Evolutionary conservation across 2,113 vertebrate genomes (phyloP).

Genomic region (Pelvicachromis taeniatus): DNA sequence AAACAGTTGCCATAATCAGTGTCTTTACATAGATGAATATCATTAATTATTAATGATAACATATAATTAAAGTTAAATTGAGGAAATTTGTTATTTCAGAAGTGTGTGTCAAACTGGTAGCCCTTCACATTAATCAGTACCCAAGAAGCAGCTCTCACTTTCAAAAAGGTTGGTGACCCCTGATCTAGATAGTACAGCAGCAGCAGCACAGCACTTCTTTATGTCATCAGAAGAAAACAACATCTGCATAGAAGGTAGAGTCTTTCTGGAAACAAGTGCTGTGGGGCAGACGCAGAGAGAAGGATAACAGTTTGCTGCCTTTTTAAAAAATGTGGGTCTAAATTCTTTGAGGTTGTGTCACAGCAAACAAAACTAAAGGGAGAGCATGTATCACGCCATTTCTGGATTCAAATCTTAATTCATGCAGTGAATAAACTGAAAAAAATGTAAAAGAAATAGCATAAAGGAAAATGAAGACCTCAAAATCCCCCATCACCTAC

Average conservation of each 20-base stretch:
- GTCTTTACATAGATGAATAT: no score
- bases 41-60: no score
- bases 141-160: no score
- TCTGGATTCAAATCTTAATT: not conserved
- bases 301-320: not conserved
- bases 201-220: not conserved
- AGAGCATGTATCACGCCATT: not conserved
- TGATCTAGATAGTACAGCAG: not conserved
- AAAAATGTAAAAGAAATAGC: rapidly evolving
- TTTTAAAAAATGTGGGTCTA: not conserved
- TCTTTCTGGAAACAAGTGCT: not conserved
- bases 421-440: not conserved
- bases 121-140: no score
- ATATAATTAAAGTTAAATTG: no score
- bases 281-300: not conserved
- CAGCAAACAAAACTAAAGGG: not conserved
- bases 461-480: not conserved
- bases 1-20: no score
- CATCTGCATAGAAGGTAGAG: not conserved
- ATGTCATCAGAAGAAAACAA: not conserved
- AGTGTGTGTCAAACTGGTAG: no score
- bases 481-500: not conserved
- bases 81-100: no score
- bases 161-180: no score
- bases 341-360: not conserved